Percentiles rank a stretch among this genome's conserved stretches.
phyloP scores from a whole-genome alignment of 2,888 invertebrate species.

The Aleiodes alternator region DNA sequence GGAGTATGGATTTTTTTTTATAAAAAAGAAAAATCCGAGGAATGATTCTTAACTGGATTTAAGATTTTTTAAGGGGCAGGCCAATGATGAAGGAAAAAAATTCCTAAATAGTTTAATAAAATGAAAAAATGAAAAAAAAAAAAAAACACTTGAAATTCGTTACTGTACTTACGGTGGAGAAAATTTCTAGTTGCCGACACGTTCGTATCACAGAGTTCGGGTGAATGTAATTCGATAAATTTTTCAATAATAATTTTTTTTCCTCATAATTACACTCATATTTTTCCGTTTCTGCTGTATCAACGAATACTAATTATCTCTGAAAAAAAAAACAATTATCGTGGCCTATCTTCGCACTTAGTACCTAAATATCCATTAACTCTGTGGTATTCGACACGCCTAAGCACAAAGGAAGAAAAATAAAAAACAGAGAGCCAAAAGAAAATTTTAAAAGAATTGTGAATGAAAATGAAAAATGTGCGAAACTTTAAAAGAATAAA shows the following conservation, averaged over 20 bases:
- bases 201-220: conserved; percentile 40
- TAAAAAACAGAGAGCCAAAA: conserved; percentile 45
- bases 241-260: not conserved
- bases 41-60: conserved; percentile 44
- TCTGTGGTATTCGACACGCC: conserved; percentile 49
- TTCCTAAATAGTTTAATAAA: conserved; percentile 30
- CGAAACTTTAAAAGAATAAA: conserved; percentile 21
- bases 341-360: conserved; percentile 2
- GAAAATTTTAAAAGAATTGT: conserved; percentile 16
- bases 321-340: conserved; percentile 11
- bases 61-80: conserved; percentile 49
- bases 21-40: conserved; percentile 3
- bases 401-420: conserved; percentile 39
- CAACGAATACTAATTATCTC: conserved; percentile 18
- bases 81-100: conserved; percentile 45
- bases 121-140: not conserved
- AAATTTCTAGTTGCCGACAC: conserved; percentile 17
- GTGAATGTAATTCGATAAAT: not conserved
- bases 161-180: conserved; percentile 37
- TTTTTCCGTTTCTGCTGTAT: not conserved
- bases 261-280: conserved; percentile 6
- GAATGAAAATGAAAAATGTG: conserved; percentile 20
- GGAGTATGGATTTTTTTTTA: conserved; percentile 26
- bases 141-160: conserved; percentile 28
- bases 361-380: conserved; percentile 14